Conservation (phyloP, 2,888 invertebrate genomes). For the Heterodera filipjevi region DNA sequence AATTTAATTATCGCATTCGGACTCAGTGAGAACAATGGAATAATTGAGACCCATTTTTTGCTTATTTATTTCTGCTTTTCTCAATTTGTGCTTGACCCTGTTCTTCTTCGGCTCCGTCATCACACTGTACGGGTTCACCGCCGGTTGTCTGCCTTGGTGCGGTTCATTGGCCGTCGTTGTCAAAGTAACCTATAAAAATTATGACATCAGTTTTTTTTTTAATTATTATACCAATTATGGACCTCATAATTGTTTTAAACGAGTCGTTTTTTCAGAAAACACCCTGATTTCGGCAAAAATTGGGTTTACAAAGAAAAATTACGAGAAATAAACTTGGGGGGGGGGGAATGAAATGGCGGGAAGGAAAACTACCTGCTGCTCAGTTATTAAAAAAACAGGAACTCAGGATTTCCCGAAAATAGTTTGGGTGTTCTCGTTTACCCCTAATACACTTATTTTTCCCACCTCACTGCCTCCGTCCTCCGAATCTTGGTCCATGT, state of each 20-base stretch:
- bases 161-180: constrained; percentile 16
- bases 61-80: background rate
- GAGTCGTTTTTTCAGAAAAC: too few relatives aligned
- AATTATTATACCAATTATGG: too few relatives aligned
- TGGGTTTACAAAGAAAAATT: too few relatives aligned
- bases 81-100: background rate
- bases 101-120: constrained; percentile 31
- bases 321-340: too few relatives aligned
- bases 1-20: too few relatives aligned
- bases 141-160: constrained; percentile 8
- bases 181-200: constrained; percentile 1
- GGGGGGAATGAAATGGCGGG: too few relatives aligned
- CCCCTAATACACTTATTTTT: background rate
- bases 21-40: background rate
- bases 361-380: too few relatives aligned
- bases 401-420: too few relatives aligned
- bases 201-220: background rate
- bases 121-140: constrained; percentile 29
- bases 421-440: background rate
- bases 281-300: too few relatives aligned
- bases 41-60: background rate
- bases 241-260: too few relatives aligned
- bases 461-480: constrained; percentile 23
- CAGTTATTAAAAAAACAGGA: too few relatives aligned
- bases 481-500: constrained; percentile 10